Evolutionary conservation across 2,113 vertebrate genomes (phyloP), one percentile per base, ranked within the genome.

Genomic region (Mesembrinibis cayennensis): DNA sequence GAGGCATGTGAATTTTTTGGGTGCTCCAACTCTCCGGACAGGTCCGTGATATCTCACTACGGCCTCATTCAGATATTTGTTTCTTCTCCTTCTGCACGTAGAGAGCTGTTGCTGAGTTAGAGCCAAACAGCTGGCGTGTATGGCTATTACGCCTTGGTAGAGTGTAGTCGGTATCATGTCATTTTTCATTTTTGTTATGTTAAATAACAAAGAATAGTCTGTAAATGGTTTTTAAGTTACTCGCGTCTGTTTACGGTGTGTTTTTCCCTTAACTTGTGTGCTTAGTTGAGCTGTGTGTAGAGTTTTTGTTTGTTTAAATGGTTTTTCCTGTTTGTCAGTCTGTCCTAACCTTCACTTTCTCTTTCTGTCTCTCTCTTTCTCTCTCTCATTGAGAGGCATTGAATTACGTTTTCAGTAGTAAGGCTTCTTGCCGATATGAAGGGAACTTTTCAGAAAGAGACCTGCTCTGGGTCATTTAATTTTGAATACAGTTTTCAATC

Each of bases 371-470:
- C 95, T 90, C 94, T 93, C 93, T 94, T 47, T 94, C 96, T 97
- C 96, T 98, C 98, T 98, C 98, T 98, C 97, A 95, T 97, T 97
- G 98, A 98, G 98, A 98, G 97, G 96, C 97, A 97, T 97, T 98
- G 97, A 98, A 98, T 98, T 98, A 98, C 90, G 98, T 98, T 98
- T 98, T 98, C 97, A 98, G 98, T 98, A 98, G 98, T 98, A 98
- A 98, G 98, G 98, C 98, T 98, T 98, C 98, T 98, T 98, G 98
- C 98, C 98, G 95, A 98, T 98, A 98, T 98, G 98, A 98, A 98
- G 98, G 98, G 98, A 98, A 98, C 98, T 98, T 98, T 98, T 98
- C 97, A 98, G 98, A 98, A 98, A 98, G 98, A 98, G 98, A 98
- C 98, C 98, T 98, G 97, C 97, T 98, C 98, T 97, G 96, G 98